phyloP scores from a whole-genome alignment of 2,797 vertebrate genomes.

The Hafferia zeledoni region DNA sequence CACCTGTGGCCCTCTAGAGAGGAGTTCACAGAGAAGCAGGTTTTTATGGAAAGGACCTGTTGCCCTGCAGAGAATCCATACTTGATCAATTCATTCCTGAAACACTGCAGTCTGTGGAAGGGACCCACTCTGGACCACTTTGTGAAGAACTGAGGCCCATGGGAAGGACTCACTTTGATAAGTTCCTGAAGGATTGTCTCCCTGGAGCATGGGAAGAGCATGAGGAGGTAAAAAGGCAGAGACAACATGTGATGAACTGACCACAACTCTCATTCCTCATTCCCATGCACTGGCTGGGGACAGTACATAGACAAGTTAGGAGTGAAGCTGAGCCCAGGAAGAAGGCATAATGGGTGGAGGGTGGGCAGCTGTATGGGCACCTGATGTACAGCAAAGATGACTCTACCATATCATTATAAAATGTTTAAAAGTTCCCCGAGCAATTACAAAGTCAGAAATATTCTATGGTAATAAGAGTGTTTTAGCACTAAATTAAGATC shows the following conservation, averaged over 20 bases:
- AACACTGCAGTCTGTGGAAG: rapidly evolving
- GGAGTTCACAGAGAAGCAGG: neutral
- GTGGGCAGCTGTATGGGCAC: neutral
- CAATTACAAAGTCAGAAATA: neutral
- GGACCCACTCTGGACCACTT: rapidly evolving
- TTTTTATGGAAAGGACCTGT: neutral
- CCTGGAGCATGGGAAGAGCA: neutral
- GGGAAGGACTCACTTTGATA: too few species aligned
- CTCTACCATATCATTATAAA: neutral
- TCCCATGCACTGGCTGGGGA: rapidly evolving
- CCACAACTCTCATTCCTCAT: rapidly evolving
- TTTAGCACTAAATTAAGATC: neutral
- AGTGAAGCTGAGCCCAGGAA: neutral
- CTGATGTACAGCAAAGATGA: neutral
- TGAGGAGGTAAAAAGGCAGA: neutral
- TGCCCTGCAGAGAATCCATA: neutral
- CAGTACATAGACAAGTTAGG: neutral
- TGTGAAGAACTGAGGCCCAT: neutral
- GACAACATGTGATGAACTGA: rapidly evolving
- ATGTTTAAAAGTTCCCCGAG: neutral
- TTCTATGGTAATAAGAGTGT: neutral
- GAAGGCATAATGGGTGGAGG: neutral
- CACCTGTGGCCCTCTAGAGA: neutral
- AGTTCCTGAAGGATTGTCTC: neutral
- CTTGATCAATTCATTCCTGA: neutral